These are phyloP conservation scores for Agriopis aurantiaria DNA, from an alignment of 2,888 invertebrate genomes.

Conservation along the genomic window DNA sequence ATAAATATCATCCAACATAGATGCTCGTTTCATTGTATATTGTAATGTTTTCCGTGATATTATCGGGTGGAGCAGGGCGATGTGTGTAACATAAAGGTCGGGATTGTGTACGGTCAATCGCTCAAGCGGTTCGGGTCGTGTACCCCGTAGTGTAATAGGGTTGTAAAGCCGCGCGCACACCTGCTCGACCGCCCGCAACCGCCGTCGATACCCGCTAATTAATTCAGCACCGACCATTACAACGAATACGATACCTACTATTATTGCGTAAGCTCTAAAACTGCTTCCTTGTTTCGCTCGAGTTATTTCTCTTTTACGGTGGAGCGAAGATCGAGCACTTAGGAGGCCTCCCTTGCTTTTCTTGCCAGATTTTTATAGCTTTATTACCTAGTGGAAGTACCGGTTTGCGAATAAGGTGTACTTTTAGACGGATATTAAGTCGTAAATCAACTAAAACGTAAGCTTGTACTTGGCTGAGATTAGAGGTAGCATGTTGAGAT, in stretches of 20 bases:
- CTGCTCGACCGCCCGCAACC: slow-evolving; percentile 58
- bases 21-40: slow-evolving; percentile 50
- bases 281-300: slow-evolving; percentile 59
- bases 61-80: slow-evolving; percentile 50
- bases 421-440: slow-evolving; percentile 41
- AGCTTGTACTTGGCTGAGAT: slow-evolving; percentile 27
- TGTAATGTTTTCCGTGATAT: slow-evolving; percentile 47
- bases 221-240: slow-evolving; percentile 76
- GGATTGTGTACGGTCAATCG: slow-evolving; percentile 66
- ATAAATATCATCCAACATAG: slow-evolving; percentile 51
- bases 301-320: slow-evolving; percentile 63
- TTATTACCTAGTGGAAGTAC: slow-evolving; percentile 44
- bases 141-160: slow-evolving; percentile 70
- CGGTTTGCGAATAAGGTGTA: slow-evolving; percentile 39
- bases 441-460: slow-evolving; percentile 35
- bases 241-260: slow-evolving; percentile 68
- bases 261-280: slow-evolving; percentile 64
- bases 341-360: slow-evolving; percentile 51
- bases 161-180: slow-evolving; percentile 76
- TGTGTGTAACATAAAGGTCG: slow-evolving; percentile 49
- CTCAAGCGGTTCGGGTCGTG: slow-evolving; percentile 66
- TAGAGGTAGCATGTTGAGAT: slow-evolving; percentile 22
- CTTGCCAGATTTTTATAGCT: slow-evolving; percentile 49
- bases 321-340: slow-evolving; percentile 57
- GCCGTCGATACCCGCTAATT: slow-evolving; percentile 72